Evolutionary conservation across 2,797 vertebrate genomes (phyloP).

Genomic region (Eurystomus glaucurus): DNA sequence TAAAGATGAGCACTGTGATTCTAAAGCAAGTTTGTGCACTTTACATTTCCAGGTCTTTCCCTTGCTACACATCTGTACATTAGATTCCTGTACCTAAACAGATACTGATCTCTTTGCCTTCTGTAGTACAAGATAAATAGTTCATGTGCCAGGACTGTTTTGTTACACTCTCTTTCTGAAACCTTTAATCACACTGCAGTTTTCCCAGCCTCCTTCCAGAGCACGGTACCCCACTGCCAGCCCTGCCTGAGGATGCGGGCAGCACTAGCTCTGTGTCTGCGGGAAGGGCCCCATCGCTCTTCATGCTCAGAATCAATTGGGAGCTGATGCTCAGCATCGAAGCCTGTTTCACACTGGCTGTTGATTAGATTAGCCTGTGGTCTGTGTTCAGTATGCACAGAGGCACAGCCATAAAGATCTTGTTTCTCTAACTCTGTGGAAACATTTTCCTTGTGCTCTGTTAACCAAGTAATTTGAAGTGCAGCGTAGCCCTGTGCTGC

Average conservation of each 20-base stretch:
- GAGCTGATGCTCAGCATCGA: neutral
- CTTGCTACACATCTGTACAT: neutral
- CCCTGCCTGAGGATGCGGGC: accelerated
- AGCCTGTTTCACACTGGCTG: neutral
- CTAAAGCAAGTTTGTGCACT: neutral
- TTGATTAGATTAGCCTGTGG: neutral
- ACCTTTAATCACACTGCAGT: neutral
- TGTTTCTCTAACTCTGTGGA: neutral
- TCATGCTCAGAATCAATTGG: neutral
- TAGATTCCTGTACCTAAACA: neutral
- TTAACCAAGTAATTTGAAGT: neutral
- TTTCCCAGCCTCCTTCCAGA: neutral
- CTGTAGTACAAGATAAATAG: neutral
- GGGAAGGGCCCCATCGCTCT: accelerated
- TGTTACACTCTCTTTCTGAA: neutral
- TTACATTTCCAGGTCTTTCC: neutral
- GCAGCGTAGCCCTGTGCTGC: neutral
- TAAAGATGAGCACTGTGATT: neutral
- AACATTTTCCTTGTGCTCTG: neutral
- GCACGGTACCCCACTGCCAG: accelerated
- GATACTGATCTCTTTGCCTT: neutral
- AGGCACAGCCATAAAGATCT: neutral
- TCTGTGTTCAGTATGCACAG: neutral
- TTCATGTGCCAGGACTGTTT: neutral
- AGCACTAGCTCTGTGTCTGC: accelerated